Conservation (phyloP, 2,797 vertebrate species). For the Danionella dracula region DNA sequence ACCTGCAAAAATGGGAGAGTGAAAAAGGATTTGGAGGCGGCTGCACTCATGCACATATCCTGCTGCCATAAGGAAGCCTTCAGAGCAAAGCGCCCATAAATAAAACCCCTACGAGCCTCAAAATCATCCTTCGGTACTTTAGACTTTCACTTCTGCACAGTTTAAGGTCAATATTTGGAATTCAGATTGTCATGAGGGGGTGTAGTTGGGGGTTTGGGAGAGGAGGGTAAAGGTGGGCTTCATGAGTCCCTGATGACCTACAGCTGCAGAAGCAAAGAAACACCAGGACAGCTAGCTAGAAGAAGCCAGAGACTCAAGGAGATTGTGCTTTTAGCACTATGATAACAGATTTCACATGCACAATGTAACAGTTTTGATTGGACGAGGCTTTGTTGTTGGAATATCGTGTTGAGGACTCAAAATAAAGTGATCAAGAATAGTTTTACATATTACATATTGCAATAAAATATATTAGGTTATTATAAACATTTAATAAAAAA, state of each 20-base stretch:
- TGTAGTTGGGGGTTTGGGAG: not conserved
- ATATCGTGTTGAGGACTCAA: no score
- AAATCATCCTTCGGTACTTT: conserved; percentile 15
- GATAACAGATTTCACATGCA: conserved; percentile 45
- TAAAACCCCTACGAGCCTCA: conserved; percentile 18
- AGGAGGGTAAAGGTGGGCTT: not conserved
- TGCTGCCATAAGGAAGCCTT: conserved; percentile 48
- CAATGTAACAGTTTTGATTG: conserved; percentile 59
- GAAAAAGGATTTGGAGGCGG: conserved; percentile 36
- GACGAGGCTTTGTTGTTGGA: no score
- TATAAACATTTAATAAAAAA: no score
- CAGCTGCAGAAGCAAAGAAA: not conserved
- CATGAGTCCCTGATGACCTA: conserved; percentile 1
- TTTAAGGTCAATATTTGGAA: conserved; percentile 21
- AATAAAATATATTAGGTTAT: no score
- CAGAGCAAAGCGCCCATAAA: conserved; percentile 39
- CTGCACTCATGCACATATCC: conserved; percentile 53
- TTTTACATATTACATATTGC: no score
- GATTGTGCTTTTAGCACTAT: conserved; percentile 54
- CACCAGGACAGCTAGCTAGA: not conserved
- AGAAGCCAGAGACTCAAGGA: conserved; percentile 43
- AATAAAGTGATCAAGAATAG: no score
- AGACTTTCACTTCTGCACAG: not conserved
- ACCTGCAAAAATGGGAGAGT: conserved; percentile 47
- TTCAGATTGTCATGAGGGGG: not conserved